Evolutionary conservation across 1,140 invertebrate species (phyloP).

Genomic region (Lethrus apterus): DNA sequence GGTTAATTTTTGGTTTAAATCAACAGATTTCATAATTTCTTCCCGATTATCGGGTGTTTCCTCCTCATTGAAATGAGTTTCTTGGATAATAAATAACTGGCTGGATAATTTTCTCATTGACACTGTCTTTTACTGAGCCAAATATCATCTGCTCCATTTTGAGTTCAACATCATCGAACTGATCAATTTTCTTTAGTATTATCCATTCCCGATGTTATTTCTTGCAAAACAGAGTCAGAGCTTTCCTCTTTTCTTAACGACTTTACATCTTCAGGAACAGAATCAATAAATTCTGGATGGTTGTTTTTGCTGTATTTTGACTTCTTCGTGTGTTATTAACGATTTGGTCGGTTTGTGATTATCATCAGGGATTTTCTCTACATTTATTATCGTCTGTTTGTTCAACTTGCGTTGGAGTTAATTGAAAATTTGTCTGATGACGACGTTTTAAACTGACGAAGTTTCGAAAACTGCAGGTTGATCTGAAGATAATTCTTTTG

Average conservation of each 20-base stretch:
- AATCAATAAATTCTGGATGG: conserved; percentile 46
- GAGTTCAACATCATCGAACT: conserved; percentile 13
- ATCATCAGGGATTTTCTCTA: not conserved
- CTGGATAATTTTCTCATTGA: conserved; percentile 16
- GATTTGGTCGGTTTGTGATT: conserved; percentile 48
- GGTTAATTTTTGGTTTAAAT: not conserved
- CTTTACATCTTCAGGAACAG: conserved; percentile 27
- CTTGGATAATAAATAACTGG: not conserved
- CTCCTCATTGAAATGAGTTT: not conserved
- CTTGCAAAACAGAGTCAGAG: not conserved
- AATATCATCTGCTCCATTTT: conserved; percentile 39
- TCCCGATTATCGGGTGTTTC: not conserved
- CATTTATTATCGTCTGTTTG: not conserved
- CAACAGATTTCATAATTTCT: not conserved
- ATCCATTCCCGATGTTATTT: not conserved
- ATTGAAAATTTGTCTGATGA: no score
- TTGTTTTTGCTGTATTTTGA: conserved; percentile 53
- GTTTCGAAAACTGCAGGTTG: conserved; percentile 6
- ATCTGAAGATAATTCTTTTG: no score
- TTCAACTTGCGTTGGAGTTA: no score
- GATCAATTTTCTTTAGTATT: not conserved
- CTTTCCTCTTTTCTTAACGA: not conserved
- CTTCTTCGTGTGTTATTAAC: conserved; percentile 60
- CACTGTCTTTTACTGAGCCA: conserved; percentile 39
- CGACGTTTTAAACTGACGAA: not conserved